Conservation (phyloP, 2,888 invertebrate genomes). For the Lamellibrachia columna region DNA sequence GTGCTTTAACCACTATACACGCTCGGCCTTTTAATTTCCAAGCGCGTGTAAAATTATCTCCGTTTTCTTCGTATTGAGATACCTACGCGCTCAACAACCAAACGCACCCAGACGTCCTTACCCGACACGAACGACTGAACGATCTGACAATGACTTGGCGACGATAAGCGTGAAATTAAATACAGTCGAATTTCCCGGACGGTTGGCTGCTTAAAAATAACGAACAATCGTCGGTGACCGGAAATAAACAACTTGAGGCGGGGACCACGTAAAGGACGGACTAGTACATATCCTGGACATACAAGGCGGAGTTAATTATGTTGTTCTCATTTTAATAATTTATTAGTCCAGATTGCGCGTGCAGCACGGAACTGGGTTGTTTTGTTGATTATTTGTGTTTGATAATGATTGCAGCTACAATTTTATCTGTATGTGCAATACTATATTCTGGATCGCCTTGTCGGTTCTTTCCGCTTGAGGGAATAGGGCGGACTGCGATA, state of each 20-base stretch:
- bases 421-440: too few relatives aligned
- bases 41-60: not conserved
- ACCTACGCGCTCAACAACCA: not conserved
- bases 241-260: not conserved
- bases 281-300: too few relatives aligned
- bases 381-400: too few relatives aligned
- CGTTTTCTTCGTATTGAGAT: not conserved
- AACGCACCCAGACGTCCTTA: not conserved
- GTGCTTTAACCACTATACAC: not conserved
- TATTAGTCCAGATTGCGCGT: too few relatives aligned
- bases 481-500: too few relatives aligned
- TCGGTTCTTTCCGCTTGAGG: too few relatives aligned
- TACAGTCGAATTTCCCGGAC: slow-evolving; percentile 16
- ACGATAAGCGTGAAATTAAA: not conserved
- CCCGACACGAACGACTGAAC: not conserved
- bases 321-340: too few relatives aligned
- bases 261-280: too few relatives aligned
- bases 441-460: too few relatives aligned
- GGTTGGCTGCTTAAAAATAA: slow-evolving; percentile 6
- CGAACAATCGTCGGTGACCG: not conserved
- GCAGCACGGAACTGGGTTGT: too few relatives aligned
- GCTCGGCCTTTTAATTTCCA: not conserved
- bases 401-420: too few relatives aligned
- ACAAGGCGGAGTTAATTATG: too few relatives aligned
- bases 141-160: not conserved